Evolutionary conservation across 1,140 invertebrate genomes (phyloP), one percentile per base, ranked within the genome.

Genomic region (Drosophila tropicalis): DNA sequence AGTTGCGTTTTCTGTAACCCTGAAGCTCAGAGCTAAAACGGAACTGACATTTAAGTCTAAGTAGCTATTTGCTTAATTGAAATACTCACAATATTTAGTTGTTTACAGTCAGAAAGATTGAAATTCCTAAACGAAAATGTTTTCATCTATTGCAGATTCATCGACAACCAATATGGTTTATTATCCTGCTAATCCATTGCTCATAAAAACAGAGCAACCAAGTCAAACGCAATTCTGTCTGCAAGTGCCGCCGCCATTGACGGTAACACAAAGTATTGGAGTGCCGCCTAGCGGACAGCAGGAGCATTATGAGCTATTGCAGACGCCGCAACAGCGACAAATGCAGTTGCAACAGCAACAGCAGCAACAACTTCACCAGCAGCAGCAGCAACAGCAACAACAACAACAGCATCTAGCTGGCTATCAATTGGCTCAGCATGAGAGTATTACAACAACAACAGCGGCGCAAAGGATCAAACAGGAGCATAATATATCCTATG

Each of bases 151-250:
- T 58, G 15, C 6, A 92, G 91, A 90, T 76, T 79, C 80, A 80
- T 60, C 78, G 61, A 76, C 67, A 75, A 72, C 67, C 70, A 92
- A 91, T 34, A 92, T 92, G 91, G 91, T 92, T 32, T 92, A 92
- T 67, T 91, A 92, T 68, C 72, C 90, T 62, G 80, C 91, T 47
- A 87, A 89, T 57, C 91, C 87, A 74, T 62, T 91, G 65, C 85
- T 91, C 41, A 91, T 92, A 75, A 92, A 92, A 81, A 81, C 90
- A 40, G 91, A 92, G 75, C 83, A 90, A 70, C 72, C 77, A 57
- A 85, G 73, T 51, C 91, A 92, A 65, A 60, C 75, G 22, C 87
- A 91, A 58, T 84, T 90, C 39, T 92, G 91, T 34, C 62, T 91
- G 7, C 79, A 81, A 72, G 67, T 69, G 32, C 67, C 76, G 29